Percentiles rank a stretch among this genome's conserved stretches.
Conservation (phyloP, 2,888 invertebrate genomes). For the Choristoneura rosaceana region DNA sequence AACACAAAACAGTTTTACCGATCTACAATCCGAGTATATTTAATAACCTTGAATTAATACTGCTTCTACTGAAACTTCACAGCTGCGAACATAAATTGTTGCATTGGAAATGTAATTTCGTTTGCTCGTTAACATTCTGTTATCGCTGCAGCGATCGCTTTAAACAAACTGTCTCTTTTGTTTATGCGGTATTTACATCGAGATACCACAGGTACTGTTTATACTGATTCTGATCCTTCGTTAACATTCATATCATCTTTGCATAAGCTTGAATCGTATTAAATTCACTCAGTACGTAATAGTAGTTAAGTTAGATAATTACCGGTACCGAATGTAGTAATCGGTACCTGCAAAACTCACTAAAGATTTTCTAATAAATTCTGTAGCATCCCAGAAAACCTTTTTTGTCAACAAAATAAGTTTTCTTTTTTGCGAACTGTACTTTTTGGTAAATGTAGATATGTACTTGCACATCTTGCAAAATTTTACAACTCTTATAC, state of each 20-base stretch:
- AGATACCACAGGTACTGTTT: conserved; percentile 19
- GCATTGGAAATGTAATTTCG: conserved; percentile 20
- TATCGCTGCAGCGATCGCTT: conserved; percentile 20
- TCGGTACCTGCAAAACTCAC: too few species aligned
- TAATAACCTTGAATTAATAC: conserved; percentile 28
- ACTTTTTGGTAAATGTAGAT: too few species aligned
- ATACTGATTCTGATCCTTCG: conserved; percentile 13
- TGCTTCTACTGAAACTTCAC: not conserved
- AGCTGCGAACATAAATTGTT: conserved; percentile 32
- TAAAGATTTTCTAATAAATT: too few species aligned
- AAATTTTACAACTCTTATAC: too few species aligned
- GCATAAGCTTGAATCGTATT: not conserved
- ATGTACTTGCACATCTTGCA: too few species aligned
- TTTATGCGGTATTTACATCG: conserved; percentile 29
- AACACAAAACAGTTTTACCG: not conserved
- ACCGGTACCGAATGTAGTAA: not conserved
- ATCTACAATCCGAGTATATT: not conserved
- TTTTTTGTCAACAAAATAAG: too few species aligned
- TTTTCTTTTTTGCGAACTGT: too few species aligned
- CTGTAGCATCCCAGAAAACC: too few species aligned
- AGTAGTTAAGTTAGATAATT: too few species aligned
- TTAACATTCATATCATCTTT: conserved; percentile 8
- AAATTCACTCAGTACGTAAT: not conserved
- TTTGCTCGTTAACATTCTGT: conserved; percentile 19
- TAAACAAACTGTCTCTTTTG: conserved; percentile 30